phyloP scores from a whole-genome alignment of 1,140 invertebrate genomes.

The Macrobrachium nipponense region DNA sequence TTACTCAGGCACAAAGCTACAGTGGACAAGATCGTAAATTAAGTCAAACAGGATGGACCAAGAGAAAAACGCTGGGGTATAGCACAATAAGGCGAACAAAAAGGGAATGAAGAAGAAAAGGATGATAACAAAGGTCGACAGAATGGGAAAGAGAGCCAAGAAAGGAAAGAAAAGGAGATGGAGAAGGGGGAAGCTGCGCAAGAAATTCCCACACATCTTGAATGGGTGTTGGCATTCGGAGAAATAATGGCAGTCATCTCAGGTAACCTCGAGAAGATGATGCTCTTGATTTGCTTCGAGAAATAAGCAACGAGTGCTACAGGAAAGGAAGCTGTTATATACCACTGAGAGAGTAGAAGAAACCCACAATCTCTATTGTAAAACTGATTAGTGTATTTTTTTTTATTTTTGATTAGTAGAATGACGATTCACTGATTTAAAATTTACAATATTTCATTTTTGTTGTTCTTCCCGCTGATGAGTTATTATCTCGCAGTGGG shows the following conservation, averaged over 20 bases:
- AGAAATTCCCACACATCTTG: too few species aligned
- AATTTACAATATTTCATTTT: too few species aligned
- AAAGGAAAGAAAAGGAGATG: constrained; percentile 1
- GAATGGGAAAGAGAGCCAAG: background rate
- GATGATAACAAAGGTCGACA: background rate
- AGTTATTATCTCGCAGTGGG: too few species aligned
- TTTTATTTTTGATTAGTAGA: too few species aligned
- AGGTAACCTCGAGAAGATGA: too few species aligned
- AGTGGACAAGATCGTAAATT: background rate
- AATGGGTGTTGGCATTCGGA: too few species aligned
- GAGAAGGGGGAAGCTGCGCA: background rate
- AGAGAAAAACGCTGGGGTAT: background rate
- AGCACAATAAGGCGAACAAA: background rate
- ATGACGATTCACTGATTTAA: too few species aligned
- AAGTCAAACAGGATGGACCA: background rate
- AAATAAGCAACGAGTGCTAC: background rate
- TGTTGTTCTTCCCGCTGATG: too few species aligned
- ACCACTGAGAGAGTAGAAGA: background rate
- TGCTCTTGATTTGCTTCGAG: background rate
- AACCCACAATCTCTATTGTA: background rate
- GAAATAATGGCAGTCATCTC: too few species aligned
- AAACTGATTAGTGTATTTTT: too few species aligned
- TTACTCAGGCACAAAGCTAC: background rate
- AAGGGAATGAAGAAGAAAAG: background rate
- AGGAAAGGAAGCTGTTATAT: background rate